Evolutionary conservation across 2,797 vertebrate genomes (phyloP), one percentile per base, ranked within the genome.

Genomic region (Alosa sapidissima): DNA sequence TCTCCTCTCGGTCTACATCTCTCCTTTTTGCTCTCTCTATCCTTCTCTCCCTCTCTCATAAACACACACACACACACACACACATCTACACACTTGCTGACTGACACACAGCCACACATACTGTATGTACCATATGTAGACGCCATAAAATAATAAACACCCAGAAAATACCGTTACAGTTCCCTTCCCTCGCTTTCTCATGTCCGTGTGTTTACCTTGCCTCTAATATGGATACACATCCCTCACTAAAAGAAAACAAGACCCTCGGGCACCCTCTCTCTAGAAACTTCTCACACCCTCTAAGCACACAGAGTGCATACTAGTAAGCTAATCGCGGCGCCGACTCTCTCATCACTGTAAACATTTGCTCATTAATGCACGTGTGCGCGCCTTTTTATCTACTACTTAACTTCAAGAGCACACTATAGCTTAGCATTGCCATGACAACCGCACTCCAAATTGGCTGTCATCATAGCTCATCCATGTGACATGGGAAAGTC

Each of bases 11-110:
- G 58, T 72, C 82, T 84, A 48, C 33, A 47, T 21, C 6, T 84
- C 81, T 51, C 62, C 51, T 65, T 83, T 36, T 75, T 45, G 41
- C 54, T 84, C 82, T 54, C 75, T 85, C 65, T 81, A 84, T 85
- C 65, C 28, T 52, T 83, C 81, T 86, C 36, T 49, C 58, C 28
- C 45, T 81, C 19, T 83, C 47, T 60, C 85, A 90, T 81, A 82
- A 81, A 55, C 16, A 45, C 28, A 82, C 55, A 82, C 36, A 49
- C 47, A 81, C 81, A 83, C 58, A 89, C 86, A 81, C 87, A 86
- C 85, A 86, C 87, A 88, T 33, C n/a, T 33, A 65, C 60, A 68
- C 62, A 36, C 62, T 33, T 13, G 28, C 65, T 36, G 33, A 72
- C 65, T 72, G 65, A 36, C 65, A 33, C 9, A 24, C 28, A 62